Conservation (phyloP, 2,888 invertebrate species). For the Prosopocoilus inquinatus region DNA sequence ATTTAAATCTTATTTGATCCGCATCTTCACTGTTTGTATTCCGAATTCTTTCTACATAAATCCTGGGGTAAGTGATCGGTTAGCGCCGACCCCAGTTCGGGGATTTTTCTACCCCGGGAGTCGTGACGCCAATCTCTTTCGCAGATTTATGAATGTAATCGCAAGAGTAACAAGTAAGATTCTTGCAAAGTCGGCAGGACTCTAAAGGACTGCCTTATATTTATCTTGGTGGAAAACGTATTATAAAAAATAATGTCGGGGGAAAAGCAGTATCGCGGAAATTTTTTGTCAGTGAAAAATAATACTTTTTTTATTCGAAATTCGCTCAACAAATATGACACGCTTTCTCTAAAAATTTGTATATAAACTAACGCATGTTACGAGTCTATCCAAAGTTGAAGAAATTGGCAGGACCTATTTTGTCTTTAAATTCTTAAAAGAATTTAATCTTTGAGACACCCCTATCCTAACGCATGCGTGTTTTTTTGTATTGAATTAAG, state of each 20-base stretch:
- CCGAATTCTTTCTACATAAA: slow-evolving; percentile 50
- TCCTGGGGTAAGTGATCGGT: slow-evolving; percentile 52
- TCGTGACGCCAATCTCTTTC: slow-evolving; percentile 46
- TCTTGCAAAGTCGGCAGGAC: slow-evolving; percentile 30
- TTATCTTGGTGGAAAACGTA: slow-evolving; percentile 10
- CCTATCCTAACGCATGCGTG: too few relatives aligned
- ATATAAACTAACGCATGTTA: too few relatives aligned
- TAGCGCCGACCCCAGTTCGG: slow-evolving; percentile 49
- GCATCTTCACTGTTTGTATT: slow-evolving; percentile 44
- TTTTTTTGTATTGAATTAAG: too few relatives aligned
- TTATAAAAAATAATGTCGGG: slow-evolving; percentile 5
- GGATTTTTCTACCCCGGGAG: slow-evolving; percentile 49
- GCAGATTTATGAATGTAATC: slow-evolving; percentile 52
- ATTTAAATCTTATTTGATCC: slow-evolving; percentile 28
- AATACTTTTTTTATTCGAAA: too few relatives aligned
- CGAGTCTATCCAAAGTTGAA: too few relatives aligned
- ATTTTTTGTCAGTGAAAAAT: too few relatives aligned
- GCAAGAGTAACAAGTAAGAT: slow-evolving; percentile 47
- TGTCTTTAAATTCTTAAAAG: too few relatives aligned
- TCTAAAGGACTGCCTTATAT: slow-evolving; percentile 18
- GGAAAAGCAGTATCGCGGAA: too few relatives aligned
- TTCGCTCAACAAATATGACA: too few relatives aligned
- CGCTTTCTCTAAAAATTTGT: too few relatives aligned
- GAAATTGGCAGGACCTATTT: too few relatives aligned
- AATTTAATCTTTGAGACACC: too few relatives aligned